Evolutionary conservation across 2,797 vertebrate species (phyloP), one percentile per base, ranked within the genome.

Genomic region (Rhyacichthys aspro): DNA sequence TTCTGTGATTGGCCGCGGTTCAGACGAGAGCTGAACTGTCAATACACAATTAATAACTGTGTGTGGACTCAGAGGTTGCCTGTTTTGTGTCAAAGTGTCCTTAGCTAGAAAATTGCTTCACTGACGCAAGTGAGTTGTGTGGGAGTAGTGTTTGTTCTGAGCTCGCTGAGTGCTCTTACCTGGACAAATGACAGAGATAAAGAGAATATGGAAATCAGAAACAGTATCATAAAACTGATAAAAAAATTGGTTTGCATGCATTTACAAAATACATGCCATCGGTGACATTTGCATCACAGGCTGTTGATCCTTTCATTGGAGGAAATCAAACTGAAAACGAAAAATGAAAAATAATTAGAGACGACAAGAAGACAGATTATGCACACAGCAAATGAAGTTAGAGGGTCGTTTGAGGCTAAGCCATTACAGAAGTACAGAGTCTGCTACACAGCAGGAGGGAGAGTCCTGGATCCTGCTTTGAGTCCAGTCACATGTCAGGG

Each of bases 111-210:
- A 84, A 82, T 79, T 79, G 70, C 82, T 76, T 19, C 42, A 28
- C 63, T 84, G 76, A 87, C 37, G 71, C 72, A 78, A n/a, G n/a
- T n/a, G n/a, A n/a, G 55, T 65, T 45, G 74, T 78, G 83, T 85
- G 76, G 81, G 87, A 65, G 82, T 72, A 64, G 18, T 74, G 64
- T 84, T 84, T 83, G 74, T 74, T 78, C 75, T 55, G 56, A 41
- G 57, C 61, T 63, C 55, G 70, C 50, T 64, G 44, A 79, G 42
- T 5, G 16, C 58, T 43, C 66, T 64, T 79, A 87, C 76, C 84
- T 88, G 83, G 49, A 39, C 18, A 56, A 76, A 72, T 60, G 57
- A 65, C 49, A 47, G 58, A 43, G 11, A 71, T 8, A 46, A 0
- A 15, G 8, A 59, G 16, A 46, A 41, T 19, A 9, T 37, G 32